Percentiles rank a stretch among this genome's conserved stretches.
phyloP scores from a whole-genome alignment of 2,797 vertebrate species.

The Siniperca undulata region DNA sequence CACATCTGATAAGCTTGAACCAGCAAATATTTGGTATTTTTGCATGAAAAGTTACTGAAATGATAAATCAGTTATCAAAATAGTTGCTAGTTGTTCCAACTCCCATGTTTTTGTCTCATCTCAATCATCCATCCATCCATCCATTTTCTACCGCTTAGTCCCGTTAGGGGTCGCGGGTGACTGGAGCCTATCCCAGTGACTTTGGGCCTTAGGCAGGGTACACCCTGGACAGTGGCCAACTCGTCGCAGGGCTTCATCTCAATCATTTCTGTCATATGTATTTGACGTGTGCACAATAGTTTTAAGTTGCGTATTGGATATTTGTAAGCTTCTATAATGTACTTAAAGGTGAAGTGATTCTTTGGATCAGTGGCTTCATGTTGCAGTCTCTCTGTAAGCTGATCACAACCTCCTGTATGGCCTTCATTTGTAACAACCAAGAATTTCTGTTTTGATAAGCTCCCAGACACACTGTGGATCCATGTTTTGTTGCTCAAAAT shows the following conservation, averaged over 20 bases:
- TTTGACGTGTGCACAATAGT: neutral
- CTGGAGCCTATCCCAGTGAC: too few relatives aligned
- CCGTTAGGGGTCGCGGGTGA: too few relatives aligned
- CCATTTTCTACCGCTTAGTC: too few relatives aligned
- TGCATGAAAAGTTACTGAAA: neutral
- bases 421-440: constrained; percentile 28
- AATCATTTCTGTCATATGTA: neutral
- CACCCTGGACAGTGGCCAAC: too few relatives aligned
- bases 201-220: too few relatives aligned
- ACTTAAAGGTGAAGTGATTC: neutral
- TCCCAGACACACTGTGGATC: neutral
- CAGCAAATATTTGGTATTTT: constrained; percentile 1
- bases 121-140: too few relatives aligned
- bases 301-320: neutral
- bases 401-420: constrained; percentile 12
- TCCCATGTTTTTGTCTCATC: neutral
- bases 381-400: neutral
- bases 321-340: constrained; percentile 2
- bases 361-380: neutral
- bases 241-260: too few relatives aligned
- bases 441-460: neutral
- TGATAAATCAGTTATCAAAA: neutral
- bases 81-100: neutral
- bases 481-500: constrained; percentile 16
- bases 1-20: neutral